Conservation (phyloP, 2,113 vertebrate species). For the Myanophis thanlyinensis region DNA sequence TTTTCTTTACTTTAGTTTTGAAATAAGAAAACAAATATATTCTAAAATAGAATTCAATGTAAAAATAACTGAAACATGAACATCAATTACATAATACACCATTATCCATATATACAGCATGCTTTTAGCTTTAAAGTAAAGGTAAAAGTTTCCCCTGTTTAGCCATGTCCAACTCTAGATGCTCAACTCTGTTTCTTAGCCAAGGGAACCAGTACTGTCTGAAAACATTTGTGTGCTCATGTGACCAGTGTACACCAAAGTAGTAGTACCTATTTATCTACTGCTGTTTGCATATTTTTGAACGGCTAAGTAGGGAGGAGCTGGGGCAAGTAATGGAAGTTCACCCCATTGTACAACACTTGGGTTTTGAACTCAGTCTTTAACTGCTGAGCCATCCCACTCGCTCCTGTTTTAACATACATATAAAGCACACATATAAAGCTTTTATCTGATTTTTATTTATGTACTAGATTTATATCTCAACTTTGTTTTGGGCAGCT, state of each 20-base stretch:
- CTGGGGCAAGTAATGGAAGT: not conserved
- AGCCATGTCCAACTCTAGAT: not conserved
- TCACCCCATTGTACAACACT: not conserved
- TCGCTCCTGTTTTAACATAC: not conserved
- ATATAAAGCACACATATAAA: not conserved
- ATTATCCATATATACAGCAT: not conserved
- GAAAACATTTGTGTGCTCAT: not conserved
- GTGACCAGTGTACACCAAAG: not conserved
- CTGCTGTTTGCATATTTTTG: not conserved
- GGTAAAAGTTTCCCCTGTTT: not conserved
- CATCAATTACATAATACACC: not conserved
- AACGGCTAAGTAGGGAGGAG: not conserved
- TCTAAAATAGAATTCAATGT: not conserved
- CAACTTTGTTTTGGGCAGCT: not conserved
- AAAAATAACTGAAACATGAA: not conserved
- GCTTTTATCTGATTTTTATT: not conserved
- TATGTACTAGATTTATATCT: not conserved
- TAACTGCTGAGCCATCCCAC: not conserved
- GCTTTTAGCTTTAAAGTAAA: not conserved
- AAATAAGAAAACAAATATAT: not conserved
- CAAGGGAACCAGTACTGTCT: not conserved
- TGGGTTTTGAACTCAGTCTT: not conserved
- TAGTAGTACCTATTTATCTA: not conserved
- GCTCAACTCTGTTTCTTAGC: not conserved
- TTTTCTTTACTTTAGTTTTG: not conserved